These are phyloP conservation scores for Saccopteryx leptura DNA, from an alignment of 2,113 vertebrate species.

Conservation along the genomic window DNA sequence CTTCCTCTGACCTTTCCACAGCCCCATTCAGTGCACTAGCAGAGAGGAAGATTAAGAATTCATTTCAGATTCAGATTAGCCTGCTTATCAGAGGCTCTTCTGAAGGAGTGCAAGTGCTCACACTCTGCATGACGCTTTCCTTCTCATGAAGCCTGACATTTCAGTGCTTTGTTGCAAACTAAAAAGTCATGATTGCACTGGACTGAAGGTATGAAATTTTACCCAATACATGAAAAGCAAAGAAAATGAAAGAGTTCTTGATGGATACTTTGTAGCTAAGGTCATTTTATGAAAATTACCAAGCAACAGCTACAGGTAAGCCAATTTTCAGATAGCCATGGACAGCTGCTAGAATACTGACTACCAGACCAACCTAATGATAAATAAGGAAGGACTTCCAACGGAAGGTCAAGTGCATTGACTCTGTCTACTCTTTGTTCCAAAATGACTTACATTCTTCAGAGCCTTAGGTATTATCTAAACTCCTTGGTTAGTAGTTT, in stretches of 20 bases:
- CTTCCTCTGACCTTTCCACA: slow-evolving; percentile 32
- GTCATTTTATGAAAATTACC: neutral
- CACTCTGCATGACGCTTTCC: neutral
- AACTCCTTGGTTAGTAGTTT: neutral
- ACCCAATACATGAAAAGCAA: neutral
- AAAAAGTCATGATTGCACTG: neutral
- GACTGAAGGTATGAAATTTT: neutral
- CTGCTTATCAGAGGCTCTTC: neutral
- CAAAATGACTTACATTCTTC: neutral
- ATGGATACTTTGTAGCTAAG: neutral
- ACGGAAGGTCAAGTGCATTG: neutral
- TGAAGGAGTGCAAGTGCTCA: neutral
- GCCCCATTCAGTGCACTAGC: neutral
- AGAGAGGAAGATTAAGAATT: neutral
- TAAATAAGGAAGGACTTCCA: neutral
- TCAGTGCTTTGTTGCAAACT: slow-evolving; percentile 22
- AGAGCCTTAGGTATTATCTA: neutral
- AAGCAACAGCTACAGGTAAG: neutral
- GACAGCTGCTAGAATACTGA: neutral
- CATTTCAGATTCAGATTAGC: slow-evolving; percentile 2
- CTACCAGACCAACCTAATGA: neutral
- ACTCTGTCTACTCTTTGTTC: neutral
- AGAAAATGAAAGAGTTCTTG: neutral
- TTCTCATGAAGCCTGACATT: slow-evolving; percentile 62
- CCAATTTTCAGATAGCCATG: neutral